Evolutionary conservation across 1,140 invertebrate genomes (phyloP).

Genomic region (Atta texana): DNA sequence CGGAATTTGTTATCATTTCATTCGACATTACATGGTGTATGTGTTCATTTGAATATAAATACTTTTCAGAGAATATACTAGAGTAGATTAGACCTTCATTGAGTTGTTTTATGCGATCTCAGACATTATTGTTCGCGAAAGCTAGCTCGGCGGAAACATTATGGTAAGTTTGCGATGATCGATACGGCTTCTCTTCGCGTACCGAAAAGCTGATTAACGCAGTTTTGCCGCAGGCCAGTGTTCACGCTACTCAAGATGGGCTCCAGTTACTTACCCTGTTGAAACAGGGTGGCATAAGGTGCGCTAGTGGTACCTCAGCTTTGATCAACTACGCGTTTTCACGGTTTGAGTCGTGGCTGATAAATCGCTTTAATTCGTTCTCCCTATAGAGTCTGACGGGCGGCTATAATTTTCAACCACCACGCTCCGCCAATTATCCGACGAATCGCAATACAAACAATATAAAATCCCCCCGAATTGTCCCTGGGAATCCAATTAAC

Average conservation of each 20-base stretch:
- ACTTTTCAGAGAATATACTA: neutral
- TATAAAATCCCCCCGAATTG: neutral
- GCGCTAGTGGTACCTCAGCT: constrained; percentile 61
- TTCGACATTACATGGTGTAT: neutral
- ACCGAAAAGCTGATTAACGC: constrained; percentile 72
- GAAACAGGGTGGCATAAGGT: constrained; percentile 62
- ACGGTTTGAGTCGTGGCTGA: constrained; percentile 67
- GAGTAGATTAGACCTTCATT: constrained; percentile 1
- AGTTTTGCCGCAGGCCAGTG: constrained; percentile 53
- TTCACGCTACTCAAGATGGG: constrained; percentile 73
- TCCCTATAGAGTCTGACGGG: constrained; percentile 56
- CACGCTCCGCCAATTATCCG: constrained; percentile 63
- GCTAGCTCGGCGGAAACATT: constrained; percentile 32
- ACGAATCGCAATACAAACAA: constrained; percentile 52
- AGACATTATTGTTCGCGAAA: constrained; percentile 32
- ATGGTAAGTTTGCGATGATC: constrained; percentile 52
- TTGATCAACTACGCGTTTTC: constrained; percentile 73
- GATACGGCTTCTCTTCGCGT: constrained; percentile 37
- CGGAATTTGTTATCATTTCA: neutral
- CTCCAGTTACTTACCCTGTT: constrained; percentile 69
- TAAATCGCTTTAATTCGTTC: constrained; percentile 72
- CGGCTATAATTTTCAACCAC: constrained; percentile 64
- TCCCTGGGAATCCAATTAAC: neutral
- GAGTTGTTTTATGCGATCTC: neutral
- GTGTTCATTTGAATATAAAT: neutral